Evolutionary conservation across 2,113 vertebrate species (phyloP), one percentile per base, ranked within the genome.

Genomic region (Butastur rufipennis): DNA sequence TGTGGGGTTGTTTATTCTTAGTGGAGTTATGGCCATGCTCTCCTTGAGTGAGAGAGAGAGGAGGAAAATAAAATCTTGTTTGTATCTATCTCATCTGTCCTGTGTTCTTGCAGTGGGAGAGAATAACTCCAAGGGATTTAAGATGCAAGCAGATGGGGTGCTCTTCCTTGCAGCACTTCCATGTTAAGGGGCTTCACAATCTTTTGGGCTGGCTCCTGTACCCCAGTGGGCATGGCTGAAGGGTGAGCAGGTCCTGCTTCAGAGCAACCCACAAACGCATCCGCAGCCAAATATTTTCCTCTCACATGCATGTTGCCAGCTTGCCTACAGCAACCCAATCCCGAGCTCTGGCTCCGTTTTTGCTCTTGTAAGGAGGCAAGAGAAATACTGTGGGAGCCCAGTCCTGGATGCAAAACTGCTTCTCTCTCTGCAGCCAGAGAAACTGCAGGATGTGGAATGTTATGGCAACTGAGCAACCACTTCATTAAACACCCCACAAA

Each of bases 1-100:
- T 93, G 92, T 79, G 68, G 94, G 96, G 80, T 90, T 98, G 97
- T 98, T 98, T 98, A 97, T 97, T 96, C 95, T 97, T 66, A 10
- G 71, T 73, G 83, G 95, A 97, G 74, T 97, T 98, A 92, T 85
- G 88, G 81, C 90, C 91, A 23, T 95, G 96, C 88, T 97, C 92
- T 95, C 67, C 67, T 95, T 7, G 31, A 96, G 85, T 88, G 95
- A 96, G 77, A 23, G 66, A 95, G 93, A 96, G 92, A 53, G 32
- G 21, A 96, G 23, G 68, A 90, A 98, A 97, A 95, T 93, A 73
- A 95, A 93, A 93, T 74, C 78, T 93, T 92, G 93, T 94, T 94
- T 95, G 85, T 90, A 63, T 86, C 66, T 91, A 14, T 80, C 78
- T 56, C 58, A 20, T 92, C 92, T 91, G 55, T n/a, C 52, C 61